A percentile compares a stretch with the other conserved stretches of the same genome.
Conservation (phyloP, 2,113 vertebrate species). For the Carlito syrichta region DNA sequence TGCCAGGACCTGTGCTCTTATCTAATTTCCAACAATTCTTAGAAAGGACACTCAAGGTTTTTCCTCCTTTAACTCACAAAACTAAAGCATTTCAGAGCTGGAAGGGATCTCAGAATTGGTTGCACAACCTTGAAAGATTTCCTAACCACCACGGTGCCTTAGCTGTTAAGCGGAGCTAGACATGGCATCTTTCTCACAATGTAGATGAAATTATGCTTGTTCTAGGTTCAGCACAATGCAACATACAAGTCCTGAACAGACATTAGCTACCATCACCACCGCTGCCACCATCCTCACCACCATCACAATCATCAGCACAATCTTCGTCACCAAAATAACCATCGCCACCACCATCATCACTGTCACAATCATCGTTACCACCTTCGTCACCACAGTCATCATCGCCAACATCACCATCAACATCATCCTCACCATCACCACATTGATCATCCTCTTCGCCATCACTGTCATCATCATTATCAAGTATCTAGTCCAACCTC, state of each 20-base stretch:
- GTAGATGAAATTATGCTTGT: accelerated
- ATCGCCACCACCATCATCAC: accelerated
- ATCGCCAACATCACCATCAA: accelerated
- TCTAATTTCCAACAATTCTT: background rate
- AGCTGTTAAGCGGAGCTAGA: no score
- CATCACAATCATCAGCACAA: accelerated
- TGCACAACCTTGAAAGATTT: background rate
- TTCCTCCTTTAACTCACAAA: background rate
- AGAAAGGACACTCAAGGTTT: background rate
- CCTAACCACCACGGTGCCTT: background rate
- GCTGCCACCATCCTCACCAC: accelerated
- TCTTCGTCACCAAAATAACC: accelerated
- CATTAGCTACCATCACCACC: accelerated
- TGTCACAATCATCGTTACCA: accelerated
- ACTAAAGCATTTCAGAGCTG: background rate
- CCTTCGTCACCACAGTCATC: accelerated
- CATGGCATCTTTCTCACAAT: background rate
- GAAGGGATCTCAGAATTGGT: background rate
- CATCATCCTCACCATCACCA: accelerated
- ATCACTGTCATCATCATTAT: background rate
- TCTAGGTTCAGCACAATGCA: accelerated
- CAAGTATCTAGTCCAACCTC: background rate
- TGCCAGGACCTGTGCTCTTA: background rate
- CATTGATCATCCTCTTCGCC: accelerated
- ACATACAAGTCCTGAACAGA: background rate